Evolutionary conservation across 2,888 invertebrate species (phyloP).

Genomic region (Rhogogaster chlorosoma): DNA sequence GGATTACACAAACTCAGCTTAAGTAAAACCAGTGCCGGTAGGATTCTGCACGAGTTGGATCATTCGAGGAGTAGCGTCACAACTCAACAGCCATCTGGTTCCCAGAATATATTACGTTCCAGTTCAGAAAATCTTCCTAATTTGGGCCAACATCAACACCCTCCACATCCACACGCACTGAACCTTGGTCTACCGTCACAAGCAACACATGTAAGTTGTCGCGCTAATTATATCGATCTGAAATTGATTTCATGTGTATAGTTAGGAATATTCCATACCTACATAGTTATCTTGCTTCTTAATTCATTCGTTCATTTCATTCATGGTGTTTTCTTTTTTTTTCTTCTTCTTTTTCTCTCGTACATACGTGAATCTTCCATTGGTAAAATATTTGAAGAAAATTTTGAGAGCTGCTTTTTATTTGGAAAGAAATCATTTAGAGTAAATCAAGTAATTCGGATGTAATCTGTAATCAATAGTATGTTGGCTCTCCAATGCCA

Average conservation of each 20-base stretch:
- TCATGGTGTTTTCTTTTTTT: not conserved
- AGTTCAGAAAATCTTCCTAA: slow-evolving; percentile 75
- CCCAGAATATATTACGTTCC: slow-evolving; percentile 72
- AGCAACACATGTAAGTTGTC: slow-evolving; percentile 69
- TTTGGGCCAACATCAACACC: slow-evolving; percentile 70
- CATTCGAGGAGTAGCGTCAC: slow-evolving; percentile 86
- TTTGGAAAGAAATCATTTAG: slow-evolving; percentile 8
- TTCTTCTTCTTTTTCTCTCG: no score
- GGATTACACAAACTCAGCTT: slow-evolving; percentile 40
- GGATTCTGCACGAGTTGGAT: slow-evolving; percentile 94
- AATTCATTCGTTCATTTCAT: not conserved
- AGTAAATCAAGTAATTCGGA: slow-evolving; percentile 16
- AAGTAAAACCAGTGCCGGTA: slow-evolving; percentile 69
- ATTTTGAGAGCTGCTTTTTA: slow-evolving; percentile 13
- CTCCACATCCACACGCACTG: slow-evolving; percentile 73
- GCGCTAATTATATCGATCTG: not conserved
- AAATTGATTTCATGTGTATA: not conserved
- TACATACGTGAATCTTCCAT: not conserved
- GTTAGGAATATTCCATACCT: not conserved
- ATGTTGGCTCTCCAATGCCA: slow-evolving; percentile 75
- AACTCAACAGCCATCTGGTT: slow-evolving; percentile 73
- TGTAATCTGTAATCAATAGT: slow-evolving; percentile 61
- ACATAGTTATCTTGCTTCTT: not conserved
- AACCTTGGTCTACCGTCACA: slow-evolving; percentile 73
- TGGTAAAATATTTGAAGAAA: not conserved